phyloP scores from a whole-genome alignment of 2,888 invertebrate species.

The Cylindroiulus punctatus region DNA sequence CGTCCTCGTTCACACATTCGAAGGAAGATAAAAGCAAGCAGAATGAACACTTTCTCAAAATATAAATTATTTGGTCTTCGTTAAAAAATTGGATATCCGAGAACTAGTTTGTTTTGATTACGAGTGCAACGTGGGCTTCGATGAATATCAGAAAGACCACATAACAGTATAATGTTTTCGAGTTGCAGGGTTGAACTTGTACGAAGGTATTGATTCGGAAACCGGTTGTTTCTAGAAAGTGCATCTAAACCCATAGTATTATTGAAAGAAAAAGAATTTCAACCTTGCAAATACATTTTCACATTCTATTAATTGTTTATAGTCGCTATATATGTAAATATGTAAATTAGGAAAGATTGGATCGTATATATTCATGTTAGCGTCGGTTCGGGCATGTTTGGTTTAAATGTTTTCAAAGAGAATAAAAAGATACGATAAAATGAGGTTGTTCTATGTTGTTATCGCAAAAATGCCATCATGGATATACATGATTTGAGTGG shows the following conservation, averaged over 20 bases:
- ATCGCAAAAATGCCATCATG: too few relatives aligned
- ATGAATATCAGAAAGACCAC: too few relatives aligned
- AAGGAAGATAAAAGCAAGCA: too few relatives aligned
- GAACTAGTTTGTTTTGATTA: too few relatives aligned
- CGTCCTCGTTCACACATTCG: too few relatives aligned
- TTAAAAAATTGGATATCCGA: too few relatives aligned
- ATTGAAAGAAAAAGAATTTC: background rate
- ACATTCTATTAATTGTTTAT: constrained; percentile 15
- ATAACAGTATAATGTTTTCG: too few relatives aligned
- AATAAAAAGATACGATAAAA: constrained; percentile 10
- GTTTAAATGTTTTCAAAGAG: constrained; percentile 35
- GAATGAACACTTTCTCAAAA: too few relatives aligned
- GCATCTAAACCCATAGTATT: background rate
- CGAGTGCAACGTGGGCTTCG: too few relatives aligned
- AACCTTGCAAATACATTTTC: background rate
- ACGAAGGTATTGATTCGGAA: background rate
- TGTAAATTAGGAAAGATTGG: background rate
- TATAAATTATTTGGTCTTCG: too few relatives aligned
- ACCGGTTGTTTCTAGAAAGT: background rate
- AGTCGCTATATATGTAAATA: constrained; percentile 21
- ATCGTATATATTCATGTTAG: constrained; percentile 27
- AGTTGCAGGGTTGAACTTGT: too few relatives aligned
- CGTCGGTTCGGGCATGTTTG: background rate
- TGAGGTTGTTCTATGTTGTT: background rate
- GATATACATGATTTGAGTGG: too few relatives aligned